Conservation (phyloP, 2,888 invertebrate species). For the Orthosia gothica region DNA sequence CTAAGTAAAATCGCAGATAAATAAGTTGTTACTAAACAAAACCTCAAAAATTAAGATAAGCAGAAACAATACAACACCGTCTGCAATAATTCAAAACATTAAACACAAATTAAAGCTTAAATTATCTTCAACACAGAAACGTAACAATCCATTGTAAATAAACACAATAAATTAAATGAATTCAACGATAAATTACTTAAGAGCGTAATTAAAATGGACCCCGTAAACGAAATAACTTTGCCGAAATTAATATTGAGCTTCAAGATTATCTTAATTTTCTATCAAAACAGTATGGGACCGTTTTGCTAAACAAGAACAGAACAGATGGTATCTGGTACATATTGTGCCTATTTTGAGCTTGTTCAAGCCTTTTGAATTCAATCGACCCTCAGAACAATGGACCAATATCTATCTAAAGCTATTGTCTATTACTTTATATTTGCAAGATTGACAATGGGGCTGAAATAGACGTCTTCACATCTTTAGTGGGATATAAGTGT, state of each 20-base stretch:
- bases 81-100: slow-evolving; percentile 41
- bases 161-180: slow-evolving; percentile 61
- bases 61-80: slow-evolving; percentile 19
- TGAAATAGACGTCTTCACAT: slow-evolving; percentile 35
- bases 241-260: slow-evolving; percentile 52
- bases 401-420: slow-evolving; percentile 45
- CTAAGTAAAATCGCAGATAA: no score
- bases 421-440: slow-evolving; percentile 60
- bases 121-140: slow-evolving; percentile 45
- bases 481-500: slow-evolving; percentile 12
- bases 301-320: slow-evolving; percentile 45
- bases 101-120: slow-evolving; percentile 38
- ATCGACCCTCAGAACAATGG: slow-evolving; percentile 60
- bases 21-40: background rate
- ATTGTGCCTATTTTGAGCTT: slow-evolving; percentile 60
- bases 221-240: slow-evolving; percentile 33
- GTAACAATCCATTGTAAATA: slow-evolving; percentile 46
- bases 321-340: slow-evolving; percentile 59
- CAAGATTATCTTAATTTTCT: slow-evolving; percentile 58
- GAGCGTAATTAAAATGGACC: slow-evolving; percentile 58
- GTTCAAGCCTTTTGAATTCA: slow-evolving; percentile 53
- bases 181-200: slow-evolving; percentile 58
- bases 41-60: background rate
- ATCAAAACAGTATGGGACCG: slow-evolving; percentile 31
- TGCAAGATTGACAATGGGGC: slow-evolving; percentile 57